Conservation (phyloP, 2,797 vertebrate genomes). For the Anguilla pacifica region DNA sequence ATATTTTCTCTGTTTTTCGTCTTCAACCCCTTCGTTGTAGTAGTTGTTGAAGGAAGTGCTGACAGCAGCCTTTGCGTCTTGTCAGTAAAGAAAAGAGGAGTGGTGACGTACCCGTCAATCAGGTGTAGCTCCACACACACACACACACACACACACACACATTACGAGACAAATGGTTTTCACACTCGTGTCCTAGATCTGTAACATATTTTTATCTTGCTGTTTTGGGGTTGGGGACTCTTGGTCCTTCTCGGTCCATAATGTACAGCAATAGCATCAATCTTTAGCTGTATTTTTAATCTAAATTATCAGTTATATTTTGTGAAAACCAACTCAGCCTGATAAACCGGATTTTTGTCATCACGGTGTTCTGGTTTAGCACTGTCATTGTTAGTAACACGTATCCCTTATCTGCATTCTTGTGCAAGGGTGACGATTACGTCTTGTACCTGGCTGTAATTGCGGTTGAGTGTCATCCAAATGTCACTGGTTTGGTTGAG, state of each 20-base stretch:
- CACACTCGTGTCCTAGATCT: not conserved
- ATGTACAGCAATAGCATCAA: not conserved
- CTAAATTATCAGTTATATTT: not conserved
- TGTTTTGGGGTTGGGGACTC: not conserved
- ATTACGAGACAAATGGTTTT: slow-evolving; percentile 20
- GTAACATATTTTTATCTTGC: not conserved
- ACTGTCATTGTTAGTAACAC: not conserved
- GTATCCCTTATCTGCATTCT: not conserved
- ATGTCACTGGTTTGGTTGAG: not conserved
- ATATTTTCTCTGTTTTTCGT: slow-evolving; percentile 42
- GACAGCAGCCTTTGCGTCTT: slow-evolving; percentile 51
- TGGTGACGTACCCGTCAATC: slow-evolving; percentile 64
- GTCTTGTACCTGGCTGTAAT: not conserved
- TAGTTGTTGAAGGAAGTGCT: slow-evolving; percentile 73
- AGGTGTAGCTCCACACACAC: slow-evolving; percentile 40
- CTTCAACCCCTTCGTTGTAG: slow-evolving; percentile 47
- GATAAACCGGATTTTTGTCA: slow-evolving; percentile 4
- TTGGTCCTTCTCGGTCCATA: not conserved
- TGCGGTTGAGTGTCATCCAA: not conserved
- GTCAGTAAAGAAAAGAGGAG: slow-evolving; percentile 47
- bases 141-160: slow-evolving; percentile 23
- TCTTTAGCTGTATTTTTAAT: not conserved
- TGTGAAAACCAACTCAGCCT: not conserved
- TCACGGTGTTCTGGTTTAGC: not conserved
- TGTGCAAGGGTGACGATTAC: not conserved